Base-by-base conservation (phyloP, 2,113 vertebrate species). In the Trogon melanurus region DNA sequence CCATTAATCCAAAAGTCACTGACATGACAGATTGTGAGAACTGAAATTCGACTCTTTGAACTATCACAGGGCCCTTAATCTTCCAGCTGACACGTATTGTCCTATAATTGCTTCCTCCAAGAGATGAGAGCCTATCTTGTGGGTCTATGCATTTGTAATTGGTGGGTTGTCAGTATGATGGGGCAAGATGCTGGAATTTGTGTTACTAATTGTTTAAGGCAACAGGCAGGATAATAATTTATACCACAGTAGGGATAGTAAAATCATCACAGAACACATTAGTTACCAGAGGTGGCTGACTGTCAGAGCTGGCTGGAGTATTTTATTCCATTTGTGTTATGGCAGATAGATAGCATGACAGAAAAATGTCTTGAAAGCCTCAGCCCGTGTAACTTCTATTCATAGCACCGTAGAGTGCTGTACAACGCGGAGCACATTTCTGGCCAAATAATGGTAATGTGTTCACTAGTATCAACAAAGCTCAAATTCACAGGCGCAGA, bases 171-270 rank as follows among this genome's bases (percentile, higher is more conserved):
- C 67, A 84, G 51, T 53, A 41, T 64, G 76, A 51, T 64, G 85
- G 47, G 25, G n/a, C 32, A 81, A 45, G 60, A 56, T 83, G 70
- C 78, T 15, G 17, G 75, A 94, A 90, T 84, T 83, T 84, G 45
- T 79, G 44, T 67, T 91, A 54, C 72, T 93, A 86, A 87, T 92
- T 75, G 48, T 81, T 97, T 94, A 95, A 93, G 78, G 67, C 57
- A 93, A 93, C 80, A 73, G 89, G 58, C 80, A 91, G 56, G 30
- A 53, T 75, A 82, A 65, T 62, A 71, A 95, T 88, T 93, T 57
- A 94, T 80, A 92, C 94, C 30, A 18, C 15, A 6, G 25, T 12
- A 48, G 44, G 29, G 61, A 82, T 22, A 89, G 76, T 58, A 64
- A 89, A 93, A 84, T 50, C 36, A n/a, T 66, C 48, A 71, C 60